Percentiles rank a stretch among this genome's conserved stretches.
Conservation (phyloP, 2,113 vertebrate species). For the Notothenia rossii region DNA sequence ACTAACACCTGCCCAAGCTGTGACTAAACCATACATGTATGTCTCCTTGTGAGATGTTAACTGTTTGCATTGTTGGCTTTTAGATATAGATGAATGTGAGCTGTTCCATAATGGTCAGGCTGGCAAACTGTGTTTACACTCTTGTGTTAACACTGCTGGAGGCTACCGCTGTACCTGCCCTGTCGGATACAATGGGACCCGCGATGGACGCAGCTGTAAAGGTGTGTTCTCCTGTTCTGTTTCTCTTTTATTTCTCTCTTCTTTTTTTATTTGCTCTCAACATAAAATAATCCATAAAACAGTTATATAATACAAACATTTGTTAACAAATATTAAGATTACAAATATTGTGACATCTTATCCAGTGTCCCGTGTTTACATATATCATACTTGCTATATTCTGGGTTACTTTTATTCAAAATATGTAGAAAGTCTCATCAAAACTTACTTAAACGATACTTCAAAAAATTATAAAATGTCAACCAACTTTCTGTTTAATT, state of each 20-base stretch:
- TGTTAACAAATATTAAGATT: background rate
- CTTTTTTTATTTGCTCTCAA: background rate
- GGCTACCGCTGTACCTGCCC: conserved; percentile 90
- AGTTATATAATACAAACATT: background rate
- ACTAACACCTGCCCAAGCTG: background rate
- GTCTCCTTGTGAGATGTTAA: background rate
- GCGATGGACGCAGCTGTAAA: conserved; percentile 84
- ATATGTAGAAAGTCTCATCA: background rate
- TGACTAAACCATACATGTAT: background rate
- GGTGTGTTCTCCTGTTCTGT: conserved; percentile 68
- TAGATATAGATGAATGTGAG: conserved; percentile 92
- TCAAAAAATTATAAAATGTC: background rate
- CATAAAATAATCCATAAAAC: background rate
- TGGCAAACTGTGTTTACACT: conserved; percentile 85
- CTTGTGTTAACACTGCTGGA: conserved; percentile 89
- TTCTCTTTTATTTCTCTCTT: background rate
- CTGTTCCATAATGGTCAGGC: conserved; percentile 86
- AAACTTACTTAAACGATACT: too few species aligned
- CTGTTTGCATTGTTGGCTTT: conserved; percentile 38
- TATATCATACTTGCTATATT: background rate
- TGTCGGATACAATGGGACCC: conserved; percentile 84
- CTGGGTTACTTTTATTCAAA: background rate
- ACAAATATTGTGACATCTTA: background rate
- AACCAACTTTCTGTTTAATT: background rate
- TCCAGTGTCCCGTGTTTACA: too few species aligned